These are phyloP conservation scores for Spondyliosoma cantharus DNA, from an alignment of 2,797 vertebrate genomes.

Conservation along the genomic window DNA sequence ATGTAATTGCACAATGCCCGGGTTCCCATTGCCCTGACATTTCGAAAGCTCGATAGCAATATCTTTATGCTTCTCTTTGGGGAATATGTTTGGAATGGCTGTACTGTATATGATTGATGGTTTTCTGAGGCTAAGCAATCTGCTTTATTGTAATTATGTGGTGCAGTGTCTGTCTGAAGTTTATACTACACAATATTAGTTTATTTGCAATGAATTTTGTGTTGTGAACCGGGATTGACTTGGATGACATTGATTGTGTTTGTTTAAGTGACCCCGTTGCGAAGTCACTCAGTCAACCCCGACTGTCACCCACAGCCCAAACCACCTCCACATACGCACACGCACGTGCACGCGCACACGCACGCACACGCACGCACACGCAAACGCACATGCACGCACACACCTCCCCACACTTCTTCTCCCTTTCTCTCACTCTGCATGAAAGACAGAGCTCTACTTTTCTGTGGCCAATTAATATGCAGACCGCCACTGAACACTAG, in stretches of 20 bases:
- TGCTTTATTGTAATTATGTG: constrained; percentile 79
- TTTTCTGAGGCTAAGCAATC: constrained; percentile 78
- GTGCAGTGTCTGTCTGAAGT: constrained; percentile 72
- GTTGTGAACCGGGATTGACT: constrained; percentile 47
- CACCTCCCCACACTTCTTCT: background rate
- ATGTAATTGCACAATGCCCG: constrained; percentile 83
- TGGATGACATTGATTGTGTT: constrained; percentile 52
- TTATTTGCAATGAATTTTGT: constrained; percentile 64
- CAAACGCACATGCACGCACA: no score
- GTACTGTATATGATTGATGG: constrained; percentile 80
- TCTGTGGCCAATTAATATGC: constrained; percentile 66
- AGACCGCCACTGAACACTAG: constrained; percentile 46
- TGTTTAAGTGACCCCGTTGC: constrained; percentile 54
- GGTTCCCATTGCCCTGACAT: constrained; percentile 86
- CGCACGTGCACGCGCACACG: background rate
- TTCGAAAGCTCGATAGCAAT: constrained; percentile 85
- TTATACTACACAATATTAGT: constrained; percentile 65
- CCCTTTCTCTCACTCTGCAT: constrained; percentile 15
- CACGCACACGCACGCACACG: background rate
- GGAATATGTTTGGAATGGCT: constrained; percentile 78
- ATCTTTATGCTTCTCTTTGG: constrained; percentile 82
- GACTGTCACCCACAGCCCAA: constrained; percentile 31
- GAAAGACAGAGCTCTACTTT: constrained; percentile 33
- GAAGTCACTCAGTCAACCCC: constrained; percentile 53
- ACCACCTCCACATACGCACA: background rate